phyloP scores from a whole-genome alignment of 2,113 vertebrate genomes.

The Arizona elegans region DNA sequence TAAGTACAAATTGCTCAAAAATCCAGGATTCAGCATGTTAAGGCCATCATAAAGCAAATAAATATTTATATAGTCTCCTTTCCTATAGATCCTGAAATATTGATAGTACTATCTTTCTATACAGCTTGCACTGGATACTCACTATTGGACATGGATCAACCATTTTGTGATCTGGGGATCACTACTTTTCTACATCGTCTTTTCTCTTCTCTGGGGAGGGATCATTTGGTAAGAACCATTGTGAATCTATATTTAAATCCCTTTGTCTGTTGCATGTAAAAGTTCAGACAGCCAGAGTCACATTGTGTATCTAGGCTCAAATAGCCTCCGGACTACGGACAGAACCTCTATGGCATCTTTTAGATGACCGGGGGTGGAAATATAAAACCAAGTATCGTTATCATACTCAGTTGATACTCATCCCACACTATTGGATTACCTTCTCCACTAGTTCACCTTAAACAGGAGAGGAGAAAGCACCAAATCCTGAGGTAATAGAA shows the following conservation, averaged over 20 bases:
- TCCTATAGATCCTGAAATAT: not conserved
- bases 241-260: not conserved
- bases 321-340: not conserved
- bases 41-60: not conserved
- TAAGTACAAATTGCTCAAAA: not conserved
- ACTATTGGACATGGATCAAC: constrained; percentile 99
- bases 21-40: not conserved
- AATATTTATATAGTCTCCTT: not conserved
- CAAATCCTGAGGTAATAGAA: not conserved
- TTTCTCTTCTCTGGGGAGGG: constrained; percentile 97
- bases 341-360: not conserved
- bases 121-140: constrained; percentile 93
- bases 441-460: not conserved
- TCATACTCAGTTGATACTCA: not conserved
- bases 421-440: not conserved
- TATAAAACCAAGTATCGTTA: not conserved
- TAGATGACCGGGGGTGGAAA: not conserved
- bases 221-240: constrained; percentile 84
- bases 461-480: not conserved
- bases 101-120: constrained; percentile 12
- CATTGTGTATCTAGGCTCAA: not conserved
- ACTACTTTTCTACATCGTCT: constrained; percentile 90
- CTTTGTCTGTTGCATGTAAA: not conserved
- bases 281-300: not conserved
- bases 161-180: constrained; percentile 99